Percentiles rank a stretch among this genome's conserved stretches.
Evolutionary conservation across 1,140 invertebrate species (phyloP).

Genomic region (Trichonephila clavipes): DNA sequence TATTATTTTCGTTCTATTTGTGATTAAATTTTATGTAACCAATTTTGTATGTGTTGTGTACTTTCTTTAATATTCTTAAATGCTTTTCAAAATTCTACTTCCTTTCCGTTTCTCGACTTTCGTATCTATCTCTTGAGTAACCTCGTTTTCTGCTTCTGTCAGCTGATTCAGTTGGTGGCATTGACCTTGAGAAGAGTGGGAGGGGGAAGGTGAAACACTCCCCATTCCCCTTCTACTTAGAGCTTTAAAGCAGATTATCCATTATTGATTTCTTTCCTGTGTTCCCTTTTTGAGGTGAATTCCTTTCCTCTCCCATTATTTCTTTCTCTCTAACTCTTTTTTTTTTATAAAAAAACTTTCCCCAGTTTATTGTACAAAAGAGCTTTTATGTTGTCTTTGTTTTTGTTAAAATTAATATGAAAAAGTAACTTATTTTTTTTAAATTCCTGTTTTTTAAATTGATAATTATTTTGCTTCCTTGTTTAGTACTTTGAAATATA

Average conservation of each 20-base stretch:
- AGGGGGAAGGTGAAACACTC: neutral
- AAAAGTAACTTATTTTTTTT: too few relatives aligned
- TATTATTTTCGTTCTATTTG: neutral
- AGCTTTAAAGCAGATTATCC: slow-evolving; percentile 26
- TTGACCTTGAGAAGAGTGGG: slow-evolving; percentile 59
- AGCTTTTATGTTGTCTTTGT: too few relatives aligned
- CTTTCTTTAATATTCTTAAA: neutral
- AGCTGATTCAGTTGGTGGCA: slow-evolving; percentile 70
- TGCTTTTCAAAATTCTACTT: neutral
- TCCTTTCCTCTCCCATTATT: neutral
- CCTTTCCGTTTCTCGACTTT: slow-evolving; percentile 7
- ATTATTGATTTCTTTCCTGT: slow-evolving; percentile 60
- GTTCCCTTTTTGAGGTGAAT: slow-evolving; percentile 81
- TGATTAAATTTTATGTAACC: neutral
- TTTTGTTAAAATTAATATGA: too few relatives aligned
- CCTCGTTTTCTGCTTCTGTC: slow-evolving; percentile 70
- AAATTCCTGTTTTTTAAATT: too few relatives aligned
- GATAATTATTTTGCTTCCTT: too few relatives aligned
- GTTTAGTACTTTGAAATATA: too few relatives aligned
- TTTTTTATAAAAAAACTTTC: neutral
- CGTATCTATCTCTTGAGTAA: slow-evolving; percentile 52
- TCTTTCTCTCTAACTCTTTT: neutral
- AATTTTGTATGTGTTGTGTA: neutral
- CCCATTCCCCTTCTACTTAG: neutral
- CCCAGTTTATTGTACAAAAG: too few relatives aligned